Conservation (phyloP, 2,888 invertebrate genomes). For the Priocnemis perturbator region DNA sequence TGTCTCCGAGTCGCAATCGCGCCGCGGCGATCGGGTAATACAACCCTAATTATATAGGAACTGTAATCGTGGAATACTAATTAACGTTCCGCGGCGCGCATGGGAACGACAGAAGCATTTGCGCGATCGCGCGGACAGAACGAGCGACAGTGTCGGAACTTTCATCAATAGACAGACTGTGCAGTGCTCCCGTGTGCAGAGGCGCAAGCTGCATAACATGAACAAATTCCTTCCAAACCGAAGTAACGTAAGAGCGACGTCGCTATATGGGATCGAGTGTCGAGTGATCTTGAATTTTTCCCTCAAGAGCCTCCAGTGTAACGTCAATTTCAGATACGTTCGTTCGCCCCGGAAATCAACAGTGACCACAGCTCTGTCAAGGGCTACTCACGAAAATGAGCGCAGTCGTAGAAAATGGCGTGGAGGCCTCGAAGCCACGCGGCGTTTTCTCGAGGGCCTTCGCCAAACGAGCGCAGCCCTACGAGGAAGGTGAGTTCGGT, state of each 20-base stretch:
- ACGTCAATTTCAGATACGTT: constrained; percentile 54
- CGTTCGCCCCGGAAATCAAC: constrained; percentile 38
- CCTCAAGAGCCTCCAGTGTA: background rate
- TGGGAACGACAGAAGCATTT: no score
- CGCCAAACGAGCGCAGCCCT: constrained; percentile 70
- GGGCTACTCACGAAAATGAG: constrained; percentile 61
- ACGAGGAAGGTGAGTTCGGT: constrained; percentile 70
- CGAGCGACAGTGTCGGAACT: no score
- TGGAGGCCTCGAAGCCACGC: constrained; percentile 65
- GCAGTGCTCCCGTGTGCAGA: no score
- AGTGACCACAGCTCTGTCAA: constrained; percentile 45
- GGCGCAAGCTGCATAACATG: no score
- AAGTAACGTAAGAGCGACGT: no score
- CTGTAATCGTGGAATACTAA: constrained; percentile 23
- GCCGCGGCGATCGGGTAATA: constrained; percentile 28
- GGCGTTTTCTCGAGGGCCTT: constrained; percentile 70
- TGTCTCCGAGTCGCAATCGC: constrained; percentile 11
- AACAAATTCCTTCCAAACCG: background rate
- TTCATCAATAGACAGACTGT: no score
- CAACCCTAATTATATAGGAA: constrained; percentile 34
- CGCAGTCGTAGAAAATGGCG: constrained; percentile 66
- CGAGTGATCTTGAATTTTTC: background rate
- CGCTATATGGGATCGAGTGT: no score
- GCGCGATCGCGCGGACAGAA: no score
- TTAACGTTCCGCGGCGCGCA: constrained; percentile 22